These are phyloP conservation scores for Apamea epomidion DNA, from an alignment of 2,888 invertebrate species.

Conservation along the genomic window DNA sequence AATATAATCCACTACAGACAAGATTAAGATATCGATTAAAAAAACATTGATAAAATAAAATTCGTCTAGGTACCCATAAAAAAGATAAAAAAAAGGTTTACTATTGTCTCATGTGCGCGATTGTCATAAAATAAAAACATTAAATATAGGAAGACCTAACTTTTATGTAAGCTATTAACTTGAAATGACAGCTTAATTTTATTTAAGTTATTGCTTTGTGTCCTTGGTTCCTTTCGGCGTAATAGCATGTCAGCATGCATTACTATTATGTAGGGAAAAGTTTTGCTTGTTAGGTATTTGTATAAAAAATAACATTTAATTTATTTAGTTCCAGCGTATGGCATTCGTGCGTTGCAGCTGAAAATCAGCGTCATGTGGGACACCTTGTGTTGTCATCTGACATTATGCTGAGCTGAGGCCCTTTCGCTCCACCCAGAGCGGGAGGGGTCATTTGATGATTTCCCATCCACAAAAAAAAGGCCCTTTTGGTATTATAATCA, in stretches of 20 bases:
- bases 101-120: slow-evolving; percentile 55
- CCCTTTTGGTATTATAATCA: too few relatives aligned
- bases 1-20: background rate
- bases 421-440: too few relatives aligned
- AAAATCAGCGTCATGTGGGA: too few relatives aligned
- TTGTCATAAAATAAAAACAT: slow-evolving; percentile 62
- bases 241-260: slow-evolving; percentile 11
- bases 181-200: slow-evolving; percentile 62
- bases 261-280: background rate
- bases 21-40: background rate
- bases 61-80: background rate
- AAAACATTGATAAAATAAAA: background rate
- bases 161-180: slow-evolving; percentile 65
- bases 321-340: background rate
- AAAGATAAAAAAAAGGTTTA: slow-evolving; percentile 24
- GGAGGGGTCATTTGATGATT: too few relatives aligned
- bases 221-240: slow-evolving; percentile 20
- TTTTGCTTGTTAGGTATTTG: background rate
- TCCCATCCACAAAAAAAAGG: too few relatives aligned
- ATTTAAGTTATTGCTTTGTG: slow-evolving; percentile 60
- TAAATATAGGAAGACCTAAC: slow-evolving; percentile 59
- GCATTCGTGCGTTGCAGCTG: too few relatives aligned
- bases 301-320: background rate
- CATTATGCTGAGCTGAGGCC: too few relatives aligned
- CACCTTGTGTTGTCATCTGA: too few relatives aligned